Percentiles rank a stretch among this genome's conserved stretches.
These are phyloP conservation scores for Nomada goodeniana DNA, from an alignment of 2,888 invertebrate genomes.

Conservation along the genomic window DNA sequence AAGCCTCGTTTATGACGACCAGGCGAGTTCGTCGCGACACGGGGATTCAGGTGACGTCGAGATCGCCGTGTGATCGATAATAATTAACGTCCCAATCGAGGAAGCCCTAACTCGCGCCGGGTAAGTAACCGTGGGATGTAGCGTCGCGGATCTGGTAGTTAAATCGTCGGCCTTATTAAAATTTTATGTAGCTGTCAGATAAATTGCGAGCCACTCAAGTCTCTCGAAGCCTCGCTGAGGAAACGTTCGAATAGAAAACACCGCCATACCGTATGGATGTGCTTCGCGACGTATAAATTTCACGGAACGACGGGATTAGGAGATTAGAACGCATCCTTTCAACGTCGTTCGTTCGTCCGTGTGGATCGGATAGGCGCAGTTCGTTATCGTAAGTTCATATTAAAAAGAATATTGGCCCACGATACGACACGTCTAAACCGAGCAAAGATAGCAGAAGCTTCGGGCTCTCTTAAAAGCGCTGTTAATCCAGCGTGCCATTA, in stretches of 20 bases:
- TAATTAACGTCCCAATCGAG: conserved; percentile 17
- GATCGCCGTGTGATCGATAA: conserved; percentile 16
- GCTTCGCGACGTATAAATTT: conserved; percentile 3
- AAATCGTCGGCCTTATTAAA: conserved; percentile 5
- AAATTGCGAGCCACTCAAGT: background rate
- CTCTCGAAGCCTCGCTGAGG: no score
- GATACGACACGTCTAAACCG: conserved; percentile 11
- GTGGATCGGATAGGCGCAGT: background rate
- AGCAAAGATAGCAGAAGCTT: background rate
- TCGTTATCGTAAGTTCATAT: conserved; percentile 34
- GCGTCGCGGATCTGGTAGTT: background rate
- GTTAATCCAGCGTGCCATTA: conserved; percentile 9
- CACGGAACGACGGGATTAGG: conserved; percentile 10
- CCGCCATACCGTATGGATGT: background rate
- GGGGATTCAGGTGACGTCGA: conserved; percentile 5
- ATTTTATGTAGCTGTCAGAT: background rate
- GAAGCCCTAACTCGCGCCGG: background rate
- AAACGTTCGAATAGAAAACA: background rate
- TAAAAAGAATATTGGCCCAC: conserved; percentile 8
- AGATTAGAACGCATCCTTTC: conserved; percentile 6
- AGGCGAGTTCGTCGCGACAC: background rate
- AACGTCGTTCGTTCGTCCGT: background rate
- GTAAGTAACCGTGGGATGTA: background rate
- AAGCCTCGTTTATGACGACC: conserved; percentile 44
- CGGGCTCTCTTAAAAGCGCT: background rate